A percentile compares a stretch with the other conserved stretches of the same genome.
Conservation (phyloP, 2,113 vertebrate species). For the Nesogale talazaci region DNA sequence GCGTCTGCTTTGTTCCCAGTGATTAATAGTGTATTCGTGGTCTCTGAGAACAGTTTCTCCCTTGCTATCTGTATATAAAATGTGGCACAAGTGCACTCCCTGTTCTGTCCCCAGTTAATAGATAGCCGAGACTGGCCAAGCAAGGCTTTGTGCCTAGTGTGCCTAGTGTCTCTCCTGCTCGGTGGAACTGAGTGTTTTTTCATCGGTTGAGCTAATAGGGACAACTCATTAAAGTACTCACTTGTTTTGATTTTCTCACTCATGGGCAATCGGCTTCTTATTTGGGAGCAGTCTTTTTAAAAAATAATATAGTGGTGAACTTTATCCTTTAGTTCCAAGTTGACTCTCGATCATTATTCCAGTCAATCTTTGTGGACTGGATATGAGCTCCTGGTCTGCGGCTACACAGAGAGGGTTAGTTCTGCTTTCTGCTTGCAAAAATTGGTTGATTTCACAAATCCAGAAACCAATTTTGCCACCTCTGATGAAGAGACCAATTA, state of each 20-base stretch:
- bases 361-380: background rate
- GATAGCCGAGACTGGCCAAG: conserved; percentile 48
- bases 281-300: conserved; percentile 45
- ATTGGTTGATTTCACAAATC: background rate
- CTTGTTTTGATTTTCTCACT: conserved; percentile 35
- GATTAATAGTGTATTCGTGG: conserved; percentile 37
- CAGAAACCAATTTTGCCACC: conserved; percentile 70
- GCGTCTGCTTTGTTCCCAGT: conserved; percentile 18
- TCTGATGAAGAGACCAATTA: conserved; percentile 49
- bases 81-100: conserved; percentile 48
- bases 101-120: conserved; percentile 76
- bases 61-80: conserved; percentile 21
- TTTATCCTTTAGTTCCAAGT: conserved; percentile 3
- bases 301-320: conserved; percentile 47
- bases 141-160: background rate
- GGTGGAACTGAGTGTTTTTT: background rate
- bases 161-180: conserved; percentile 17
- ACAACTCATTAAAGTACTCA: background rate
- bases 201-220: conserved; percentile 21
- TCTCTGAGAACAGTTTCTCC: conserved; percentile 79
- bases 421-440: conserved; percentile 41
- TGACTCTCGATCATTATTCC: conserved; percentile 7
- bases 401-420: conserved; percentile 57
- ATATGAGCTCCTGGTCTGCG: conserved; percentile 34
- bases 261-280: conserved; percentile 33